These are phyloP conservation scores for Rhamnusium bicolor DNA, from an alignment of 2,888 invertebrate species.

Conservation along the genomic window DNA sequence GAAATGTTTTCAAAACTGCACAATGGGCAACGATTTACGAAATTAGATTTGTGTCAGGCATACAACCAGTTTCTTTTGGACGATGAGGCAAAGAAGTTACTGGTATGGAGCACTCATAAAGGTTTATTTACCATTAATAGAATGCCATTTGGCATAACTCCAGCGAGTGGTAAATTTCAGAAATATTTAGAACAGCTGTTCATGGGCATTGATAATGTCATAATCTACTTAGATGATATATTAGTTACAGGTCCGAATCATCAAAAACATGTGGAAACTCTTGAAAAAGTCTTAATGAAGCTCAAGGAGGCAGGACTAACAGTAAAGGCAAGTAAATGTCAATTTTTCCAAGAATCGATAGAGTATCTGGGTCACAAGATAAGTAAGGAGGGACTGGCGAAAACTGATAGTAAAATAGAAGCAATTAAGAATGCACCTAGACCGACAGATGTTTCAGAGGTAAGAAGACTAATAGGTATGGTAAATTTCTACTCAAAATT, in stretches of 20 bases:
- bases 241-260: no score
- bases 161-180: no score
- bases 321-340: not conserved
- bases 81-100: not conserved
- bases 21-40: not conserved
- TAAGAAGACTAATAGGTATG: not conserved
- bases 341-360: not conserved
- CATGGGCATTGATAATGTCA: no score
- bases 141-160: no score
- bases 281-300: not conserved
- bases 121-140: no score
- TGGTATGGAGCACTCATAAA: not conserved
- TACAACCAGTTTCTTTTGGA: conserved; percentile 6
- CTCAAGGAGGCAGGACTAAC: not conserved
- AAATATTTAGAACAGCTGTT: no score
- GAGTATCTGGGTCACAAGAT: not conserved
- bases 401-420: not conserved
- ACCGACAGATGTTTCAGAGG: not conserved
- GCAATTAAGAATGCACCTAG: not conserved
- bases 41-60: conserved; percentile 8
- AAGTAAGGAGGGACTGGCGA: not conserved
- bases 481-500: not conserved
- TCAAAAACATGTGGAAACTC: not conserved
- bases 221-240: no score
- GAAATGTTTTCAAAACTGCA: not conserved